A percentile compares a stretch with the other conserved stretches of the same genome.
Evolutionary conservation across 1,140 invertebrate genomes (phyloP).

Genomic region (Sesamia nonagrioides): DNA sequence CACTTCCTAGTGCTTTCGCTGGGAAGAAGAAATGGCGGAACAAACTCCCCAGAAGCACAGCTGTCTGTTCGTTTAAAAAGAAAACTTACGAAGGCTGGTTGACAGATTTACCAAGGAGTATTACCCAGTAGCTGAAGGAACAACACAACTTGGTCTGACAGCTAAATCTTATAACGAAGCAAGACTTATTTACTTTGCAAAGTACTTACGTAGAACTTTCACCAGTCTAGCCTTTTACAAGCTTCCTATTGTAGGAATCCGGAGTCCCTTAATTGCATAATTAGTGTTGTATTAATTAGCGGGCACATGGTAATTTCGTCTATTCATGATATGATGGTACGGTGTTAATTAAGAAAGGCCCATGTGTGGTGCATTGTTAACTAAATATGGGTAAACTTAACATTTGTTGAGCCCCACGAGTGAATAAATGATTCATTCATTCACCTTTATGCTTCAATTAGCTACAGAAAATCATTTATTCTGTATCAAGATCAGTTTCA

Average conservation of each 20-base stretch:
- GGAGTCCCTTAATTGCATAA: slow-evolving; percentile 5
- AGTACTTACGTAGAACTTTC: neutral
- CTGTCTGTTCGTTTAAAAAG: too few relatives aligned
- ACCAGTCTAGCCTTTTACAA: neutral
- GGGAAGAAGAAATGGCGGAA: too few relatives aligned
- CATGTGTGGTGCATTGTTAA: neutral
- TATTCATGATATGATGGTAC: neutral
- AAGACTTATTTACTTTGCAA: slow-evolving; percentile 4
- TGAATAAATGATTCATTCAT: neutral
- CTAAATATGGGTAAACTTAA: neutral
- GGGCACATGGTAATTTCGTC: neutral
- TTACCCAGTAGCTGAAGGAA: neutral
- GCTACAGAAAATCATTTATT: too few relatives aligned
- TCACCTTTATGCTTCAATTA: neutral
- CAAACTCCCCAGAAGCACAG: too few relatives aligned
- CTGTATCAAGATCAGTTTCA: too few relatives aligned
- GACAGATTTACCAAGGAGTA: too few relatives aligned
- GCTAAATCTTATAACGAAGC: neutral
- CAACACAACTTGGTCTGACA: neutral
- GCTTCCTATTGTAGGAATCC: slow-evolving; percentile 1
- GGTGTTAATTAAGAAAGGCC: neutral
- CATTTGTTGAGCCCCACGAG: neutral
- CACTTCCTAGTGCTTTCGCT: too few relatives aligned
- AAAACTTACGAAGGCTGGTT: too few relatives aligned
- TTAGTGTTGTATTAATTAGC: slow-evolving; percentile 15